phyloP scores from a whole-genome alignment of 2,888 invertebrate species.

The Diarsia mendica region DNA sequence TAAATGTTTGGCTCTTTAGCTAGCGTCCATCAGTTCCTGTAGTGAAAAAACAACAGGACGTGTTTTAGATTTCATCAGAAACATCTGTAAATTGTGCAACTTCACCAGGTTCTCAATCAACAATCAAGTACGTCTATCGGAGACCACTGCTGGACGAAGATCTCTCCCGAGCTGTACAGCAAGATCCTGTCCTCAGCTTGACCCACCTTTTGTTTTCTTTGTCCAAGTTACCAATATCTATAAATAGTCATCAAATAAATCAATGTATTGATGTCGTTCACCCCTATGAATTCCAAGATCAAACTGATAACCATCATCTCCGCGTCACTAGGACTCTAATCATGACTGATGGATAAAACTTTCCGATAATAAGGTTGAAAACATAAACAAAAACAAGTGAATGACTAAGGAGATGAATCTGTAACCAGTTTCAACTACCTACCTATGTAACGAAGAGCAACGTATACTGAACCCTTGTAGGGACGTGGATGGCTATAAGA shows the following conservation, averaged over 20 bases:
- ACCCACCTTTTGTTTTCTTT: background rate
- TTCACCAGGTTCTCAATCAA: too few relatives aligned
- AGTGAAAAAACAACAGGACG: too few relatives aligned
- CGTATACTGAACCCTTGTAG: too few relatives aligned
- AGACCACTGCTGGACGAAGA: background rate
- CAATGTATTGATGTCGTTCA: slow-evolving; percentile 48
- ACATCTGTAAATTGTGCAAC: background rate
- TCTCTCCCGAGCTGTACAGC: background rate
- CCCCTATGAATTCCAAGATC: slow-evolving; percentile 8
- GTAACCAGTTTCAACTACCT: too few relatives aligned
- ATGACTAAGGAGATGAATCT: slow-evolving; percentile 11
- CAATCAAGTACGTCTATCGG: background rate
- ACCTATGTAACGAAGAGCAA: too few relatives aligned
- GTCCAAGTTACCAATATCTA: background rate
- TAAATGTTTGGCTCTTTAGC: too few relatives aligned
- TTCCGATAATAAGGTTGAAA: slow-evolving; percentile 31
- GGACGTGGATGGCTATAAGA: background rate
- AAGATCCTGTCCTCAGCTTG: background rate
- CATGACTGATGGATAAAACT: slow-evolving; percentile 44
- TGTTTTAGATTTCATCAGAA: background rate
- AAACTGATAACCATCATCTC: slow-evolving; percentile 14
- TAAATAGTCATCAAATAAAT: slow-evolving; percentile 36
- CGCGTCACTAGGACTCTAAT: slow-evolving; percentile 4
- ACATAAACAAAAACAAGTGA: slow-evolving; percentile 46
- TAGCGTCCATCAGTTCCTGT: too few relatives aligned